Evolutionary conservation across 2,797 vertebrate species (phyloP).

Genomic region (Girardinus metallicus): DNA sequence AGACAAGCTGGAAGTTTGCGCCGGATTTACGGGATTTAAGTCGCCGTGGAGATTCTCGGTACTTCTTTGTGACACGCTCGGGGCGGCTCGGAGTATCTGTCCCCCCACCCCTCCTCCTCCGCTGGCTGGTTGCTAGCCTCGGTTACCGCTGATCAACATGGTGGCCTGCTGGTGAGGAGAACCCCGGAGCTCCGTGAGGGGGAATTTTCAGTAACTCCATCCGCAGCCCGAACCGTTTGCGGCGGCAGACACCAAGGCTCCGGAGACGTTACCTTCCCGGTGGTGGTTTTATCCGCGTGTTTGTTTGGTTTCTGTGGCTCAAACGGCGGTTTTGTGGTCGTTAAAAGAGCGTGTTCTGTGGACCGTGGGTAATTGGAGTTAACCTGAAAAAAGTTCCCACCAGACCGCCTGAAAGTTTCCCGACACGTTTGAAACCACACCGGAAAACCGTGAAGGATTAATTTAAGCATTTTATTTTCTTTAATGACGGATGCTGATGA

Average conservation of each 20-base stretch:
- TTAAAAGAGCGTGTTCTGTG: slow-evolving; percentile 19
- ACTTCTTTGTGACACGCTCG: neutral
- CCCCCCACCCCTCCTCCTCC: slow-evolving; percentile 33
- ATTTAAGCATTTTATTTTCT: neutral
- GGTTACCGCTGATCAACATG: slow-evolving; percentile 68
- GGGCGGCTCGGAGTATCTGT: slow-evolving; percentile 22
- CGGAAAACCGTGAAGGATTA: neutral
- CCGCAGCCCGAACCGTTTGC: neutral
- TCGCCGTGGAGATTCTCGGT: neutral
- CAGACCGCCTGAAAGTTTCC: slow-evolving; percentile 33
- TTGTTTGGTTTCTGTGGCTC: neutral
- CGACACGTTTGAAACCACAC: neutral
- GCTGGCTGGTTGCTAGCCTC: slow-evolving; percentile 55
- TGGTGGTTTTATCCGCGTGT: neutral
- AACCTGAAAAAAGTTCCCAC: slow-evolving; percentile 37
- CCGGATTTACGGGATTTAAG: neutral
- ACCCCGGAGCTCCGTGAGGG: slow-evolving; percentile 22
- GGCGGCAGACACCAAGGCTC: neutral
- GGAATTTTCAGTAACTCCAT: slow-evolving; percentile 6
- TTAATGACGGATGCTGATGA: slow-evolving; percentile 24
- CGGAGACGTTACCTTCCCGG: fast-evolving
- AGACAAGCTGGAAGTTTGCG: slow-evolving; percentile 7
- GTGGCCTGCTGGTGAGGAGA: slow-evolving; percentile 57
- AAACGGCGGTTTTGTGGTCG: slow-evolving; percentile 16
- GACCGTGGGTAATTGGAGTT: slow-evolving; percentile 41